phyloP scores from a whole-genome alignment of 2,797 vertebrate genomes.

The Perodicticus potto region DNA sequence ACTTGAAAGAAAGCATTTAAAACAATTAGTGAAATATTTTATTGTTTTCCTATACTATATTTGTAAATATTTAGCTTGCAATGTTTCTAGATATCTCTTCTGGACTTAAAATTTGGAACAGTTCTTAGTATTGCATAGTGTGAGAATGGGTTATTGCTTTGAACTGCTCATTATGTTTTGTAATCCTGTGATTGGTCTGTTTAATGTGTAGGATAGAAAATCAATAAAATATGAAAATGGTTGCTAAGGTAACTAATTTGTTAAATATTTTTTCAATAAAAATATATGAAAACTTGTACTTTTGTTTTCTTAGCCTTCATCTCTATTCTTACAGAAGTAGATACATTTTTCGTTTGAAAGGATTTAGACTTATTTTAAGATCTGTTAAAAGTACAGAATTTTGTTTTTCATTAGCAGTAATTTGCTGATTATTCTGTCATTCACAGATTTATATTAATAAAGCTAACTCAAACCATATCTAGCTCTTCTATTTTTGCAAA shows the following conservation, averaged over 20 bases:
- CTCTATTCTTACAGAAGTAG: neutral
- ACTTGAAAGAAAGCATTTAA: constrained; percentile 18
- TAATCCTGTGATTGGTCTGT: neutral
- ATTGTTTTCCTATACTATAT: neutral
- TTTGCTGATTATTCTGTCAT: neutral
- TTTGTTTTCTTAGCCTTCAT: constrained; percentile 30
- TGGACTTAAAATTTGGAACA: neutral
- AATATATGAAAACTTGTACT: constrained; percentile 33
- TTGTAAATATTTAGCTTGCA: neutral
- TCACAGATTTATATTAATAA: neutral
- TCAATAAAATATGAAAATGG: neutral
- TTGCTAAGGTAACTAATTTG: neutral
- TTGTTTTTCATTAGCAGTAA: neutral
- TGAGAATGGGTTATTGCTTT: neutral
- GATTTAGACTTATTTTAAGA: neutral
- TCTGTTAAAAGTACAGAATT: constrained; percentile 17
- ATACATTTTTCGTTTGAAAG: neutral
- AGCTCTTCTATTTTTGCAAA: neutral
- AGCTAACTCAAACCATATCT: neutral
- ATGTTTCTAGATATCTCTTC: neutral
- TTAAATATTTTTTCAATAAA: constrained; percentile 60
- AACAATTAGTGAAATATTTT: neutral
- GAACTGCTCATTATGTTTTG: neutral
- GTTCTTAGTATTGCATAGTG: neutral
- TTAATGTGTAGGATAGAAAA: neutral